Conservation (phyloP, 2,888 invertebrate species). For the Ectropis crepuscularia region DNA sequence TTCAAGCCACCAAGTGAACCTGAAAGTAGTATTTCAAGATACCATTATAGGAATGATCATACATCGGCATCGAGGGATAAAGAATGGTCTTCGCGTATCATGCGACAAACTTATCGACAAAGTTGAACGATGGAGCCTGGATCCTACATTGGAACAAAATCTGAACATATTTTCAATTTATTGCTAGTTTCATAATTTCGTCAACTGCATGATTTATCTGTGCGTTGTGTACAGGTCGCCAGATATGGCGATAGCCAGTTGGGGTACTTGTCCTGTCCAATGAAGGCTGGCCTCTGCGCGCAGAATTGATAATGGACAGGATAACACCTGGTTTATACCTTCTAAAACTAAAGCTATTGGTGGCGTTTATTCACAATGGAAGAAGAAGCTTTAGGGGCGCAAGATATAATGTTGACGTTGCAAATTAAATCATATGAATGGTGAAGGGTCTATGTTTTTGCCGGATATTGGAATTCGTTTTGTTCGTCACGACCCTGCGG, state of each 20-base stretch:
- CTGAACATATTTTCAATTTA: not conserved
- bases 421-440: no score
- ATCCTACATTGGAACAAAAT: not conserved
- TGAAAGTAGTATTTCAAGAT: slow-evolving; percentile 22
- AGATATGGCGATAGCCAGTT: slow-evolving; percentile 34
- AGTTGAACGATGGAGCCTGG: not conserved
- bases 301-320: slow-evolving; percentile 71
- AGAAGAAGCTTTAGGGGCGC: no score
- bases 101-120: not conserved
- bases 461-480: no score
- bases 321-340: slow-evolving; percentile 69
- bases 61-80: slow-evolving; percentile 17
- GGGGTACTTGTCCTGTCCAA: slow-evolving; percentile 30
- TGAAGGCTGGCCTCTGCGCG: slow-evolving; percentile 46
- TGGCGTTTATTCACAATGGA: not conserved
- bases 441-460: no score
- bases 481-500: no score
- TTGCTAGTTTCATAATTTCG: not conserved
- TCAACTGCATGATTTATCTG: not conserved
- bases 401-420: no score
- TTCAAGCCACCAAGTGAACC: slow-evolving; percentile 5
- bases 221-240: slow-evolving; percentile 11
- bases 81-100: slow-evolving; percentile 18
- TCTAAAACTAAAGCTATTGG: slow-evolving; percentile 1
- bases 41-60: slow-evolving; percentile 23